Conservation (phyloP, 2,797 vertebrate species). For the Lithobates sylvaticus region DNA sequence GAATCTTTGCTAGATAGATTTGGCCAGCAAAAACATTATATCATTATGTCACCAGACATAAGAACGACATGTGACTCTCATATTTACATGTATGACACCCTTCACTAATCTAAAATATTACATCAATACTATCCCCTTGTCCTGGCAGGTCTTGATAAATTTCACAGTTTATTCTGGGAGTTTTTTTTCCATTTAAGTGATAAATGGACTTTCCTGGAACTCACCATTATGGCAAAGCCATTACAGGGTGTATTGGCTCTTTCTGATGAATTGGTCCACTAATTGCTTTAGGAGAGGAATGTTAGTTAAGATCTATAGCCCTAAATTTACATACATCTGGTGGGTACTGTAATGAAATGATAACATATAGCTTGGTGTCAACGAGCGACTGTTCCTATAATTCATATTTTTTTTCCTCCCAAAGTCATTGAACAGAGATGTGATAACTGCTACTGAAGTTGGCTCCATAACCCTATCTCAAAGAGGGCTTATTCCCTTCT, state of each 20-base stretch:
- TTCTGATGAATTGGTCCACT: constrained; percentile 11
- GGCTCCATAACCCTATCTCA: not conserved
- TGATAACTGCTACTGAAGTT: not conserved
- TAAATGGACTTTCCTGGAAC: not conserved
- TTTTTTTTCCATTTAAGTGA: not conserved
- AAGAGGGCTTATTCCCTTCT: not conserved
- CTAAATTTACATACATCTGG: constrained; percentile 44
- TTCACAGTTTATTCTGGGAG: not conserved
- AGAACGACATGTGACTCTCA: not conserved
- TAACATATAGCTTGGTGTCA: constrained; percentile 22
- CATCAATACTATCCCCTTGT: not conserved
- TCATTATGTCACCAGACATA: not conserved
- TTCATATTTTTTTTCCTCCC: constrained; percentile 9
- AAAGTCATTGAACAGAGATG: constrained; percentile 1
- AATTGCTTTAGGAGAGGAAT: constrained; percentile 12
- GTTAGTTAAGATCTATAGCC: constrained; percentile 49
- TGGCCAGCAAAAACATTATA: not conserved
- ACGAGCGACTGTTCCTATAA: not conserved
- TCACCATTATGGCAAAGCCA: not conserved
- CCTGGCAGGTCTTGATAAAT: not conserved
- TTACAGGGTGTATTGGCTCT: not conserved
- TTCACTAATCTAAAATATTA: not conserved
- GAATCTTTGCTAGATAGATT: too few relatives aligned
- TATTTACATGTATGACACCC: not conserved
- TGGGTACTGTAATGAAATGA: constrained; percentile 24